Evolutionary conservation across 2,113 vertebrate species (phyloP), one percentile per base, ranked within the genome.

Genomic region (Coracopsis vasa): DNA sequence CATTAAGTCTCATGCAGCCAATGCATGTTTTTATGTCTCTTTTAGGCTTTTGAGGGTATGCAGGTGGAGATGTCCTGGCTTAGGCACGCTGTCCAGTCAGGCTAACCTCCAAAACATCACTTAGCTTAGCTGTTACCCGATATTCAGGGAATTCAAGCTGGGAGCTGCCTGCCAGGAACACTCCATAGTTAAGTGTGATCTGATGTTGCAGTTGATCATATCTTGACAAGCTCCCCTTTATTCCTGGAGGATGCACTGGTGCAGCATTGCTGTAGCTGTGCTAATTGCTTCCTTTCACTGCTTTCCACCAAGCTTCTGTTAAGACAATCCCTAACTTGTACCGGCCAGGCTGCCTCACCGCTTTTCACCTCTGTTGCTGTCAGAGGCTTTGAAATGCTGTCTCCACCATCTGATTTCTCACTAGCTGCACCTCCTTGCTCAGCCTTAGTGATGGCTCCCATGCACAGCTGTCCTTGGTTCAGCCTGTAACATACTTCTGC

Each of bases 121-220:
- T 83, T 78, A 45, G 33, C n/a, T 95, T 88, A 44, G 48, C 60
- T 81, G 64, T 51, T 74, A 92, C 61, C 27, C 47, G 35, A 64
- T 89, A 79, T 80, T 84, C 65, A 33, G 65, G 33, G 86, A 92
- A 81, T 86, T 71, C 71, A 78, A 86, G 42, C 54, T 80, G 54
- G 83, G 71, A 92, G 45, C 27, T 84, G 42, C 69, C 54, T 73
- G 64, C 53, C 80, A 80, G 72, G 50, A 91, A 11, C 39, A 20
- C 42, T 73, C 23, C 50, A 77, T 20, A 37, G 20, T 94, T 73
- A 69, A 70, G 41, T 0, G 2, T 1, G 25, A 66, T 67, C 54
- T 3, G 20, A 67, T 86, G 82, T 66, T 78, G 77, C 33, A 47
- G 51, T 91, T 47, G 65, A 71, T 71, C 27, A 14, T 54, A 44